These are phyloP conservation scores for Cephus rjabovi DNA, from an alignment of 2,888 invertebrate species.

Conservation along the genomic window DNA sequence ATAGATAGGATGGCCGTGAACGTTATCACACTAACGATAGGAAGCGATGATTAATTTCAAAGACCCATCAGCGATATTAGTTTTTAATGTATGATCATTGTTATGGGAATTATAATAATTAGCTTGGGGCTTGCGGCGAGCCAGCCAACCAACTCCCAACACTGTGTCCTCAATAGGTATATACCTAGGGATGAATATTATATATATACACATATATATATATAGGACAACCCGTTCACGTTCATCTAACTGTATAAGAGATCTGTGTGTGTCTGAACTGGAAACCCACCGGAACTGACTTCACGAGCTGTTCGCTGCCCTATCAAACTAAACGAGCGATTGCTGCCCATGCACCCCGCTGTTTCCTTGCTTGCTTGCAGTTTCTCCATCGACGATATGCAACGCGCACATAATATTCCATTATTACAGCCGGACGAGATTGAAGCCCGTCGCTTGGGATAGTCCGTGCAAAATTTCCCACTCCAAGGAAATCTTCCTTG, in stretches of 20 bases:
- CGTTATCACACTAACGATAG: too few species aligned
- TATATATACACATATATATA: not conserved
- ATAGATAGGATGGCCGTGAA: too few species aligned
- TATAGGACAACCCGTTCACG: constrained; percentile 13
- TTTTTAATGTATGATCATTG: constrained; percentile 48
- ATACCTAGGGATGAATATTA: not conserved
- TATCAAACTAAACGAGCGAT: constrained; percentile 36
- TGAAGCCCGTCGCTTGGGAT: too few species aligned
- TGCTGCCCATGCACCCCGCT: constrained; percentile 10
- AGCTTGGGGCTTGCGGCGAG: constrained; percentile 33
- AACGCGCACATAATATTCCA: constrained; percentile 21
- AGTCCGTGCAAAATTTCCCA: too few species aligned
- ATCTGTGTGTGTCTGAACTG: constrained; percentile 13
- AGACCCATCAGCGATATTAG: constrained; percentile 45
- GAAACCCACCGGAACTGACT: constrained; percentile 34
- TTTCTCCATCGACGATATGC: not conserved
- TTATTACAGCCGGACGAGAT: constrained; percentile 18
- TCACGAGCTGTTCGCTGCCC: constrained; percentile 24
- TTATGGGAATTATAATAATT: constrained; percentile 54
- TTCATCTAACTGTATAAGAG: not conserved
- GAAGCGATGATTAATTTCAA: constrained; percentile 43
- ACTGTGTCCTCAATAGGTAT: constrained; percentile 32
- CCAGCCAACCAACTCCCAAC: constrained; percentile 37
- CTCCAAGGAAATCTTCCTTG: too few species aligned
- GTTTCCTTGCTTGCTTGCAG: constrained; percentile 3